These are phyloP conservation scores for Haplochromis burtoni DNA, from an alignment of 2,113 vertebrate genomes.

Conservation along the genomic window DNA sequence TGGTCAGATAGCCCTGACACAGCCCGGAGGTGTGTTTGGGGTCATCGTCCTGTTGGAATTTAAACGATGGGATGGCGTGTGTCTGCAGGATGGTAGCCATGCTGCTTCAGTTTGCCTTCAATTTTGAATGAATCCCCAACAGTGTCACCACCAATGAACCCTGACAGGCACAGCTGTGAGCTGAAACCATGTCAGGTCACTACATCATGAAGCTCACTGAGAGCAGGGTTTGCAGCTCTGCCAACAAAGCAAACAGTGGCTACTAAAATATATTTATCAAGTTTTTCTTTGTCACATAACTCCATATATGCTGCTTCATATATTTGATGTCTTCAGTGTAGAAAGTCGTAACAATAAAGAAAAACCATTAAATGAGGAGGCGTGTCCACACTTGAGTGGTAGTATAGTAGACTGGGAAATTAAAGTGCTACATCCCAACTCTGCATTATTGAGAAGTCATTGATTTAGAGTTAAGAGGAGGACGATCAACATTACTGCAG, in stretches of 20 bases:
- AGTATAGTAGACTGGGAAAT: not conserved
- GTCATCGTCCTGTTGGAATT: fast-evolving
- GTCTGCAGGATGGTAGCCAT: not conserved
- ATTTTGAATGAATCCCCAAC: not conserved
- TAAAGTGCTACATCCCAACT: not conserved
- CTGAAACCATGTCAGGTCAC: fast-evolving
- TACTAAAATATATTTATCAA: not conserved
- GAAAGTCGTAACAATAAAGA: not conserved
- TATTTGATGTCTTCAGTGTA: not conserved
- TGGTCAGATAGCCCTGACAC: fast-evolving
- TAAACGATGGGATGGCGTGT: not conserved
- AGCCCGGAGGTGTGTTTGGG: not conserved
- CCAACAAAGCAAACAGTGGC: not conserved
- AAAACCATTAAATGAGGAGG: not conserved
- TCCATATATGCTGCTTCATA: not conserved
- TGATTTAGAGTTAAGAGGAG: not conserved
- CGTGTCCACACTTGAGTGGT: not conserved
- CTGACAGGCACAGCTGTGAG: not conserved
- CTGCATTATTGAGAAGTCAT: fast-evolving
- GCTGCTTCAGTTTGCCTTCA: not conserved
- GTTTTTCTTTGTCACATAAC: not conserved
- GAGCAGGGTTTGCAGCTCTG: not conserved
- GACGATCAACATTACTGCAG: not conserved
- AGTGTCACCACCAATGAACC: not conserved
- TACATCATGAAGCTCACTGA: not conserved